Base-by-base conservation (phyloP, 2,797 vertebrate species). In the Girardinus metallicus region DNA sequence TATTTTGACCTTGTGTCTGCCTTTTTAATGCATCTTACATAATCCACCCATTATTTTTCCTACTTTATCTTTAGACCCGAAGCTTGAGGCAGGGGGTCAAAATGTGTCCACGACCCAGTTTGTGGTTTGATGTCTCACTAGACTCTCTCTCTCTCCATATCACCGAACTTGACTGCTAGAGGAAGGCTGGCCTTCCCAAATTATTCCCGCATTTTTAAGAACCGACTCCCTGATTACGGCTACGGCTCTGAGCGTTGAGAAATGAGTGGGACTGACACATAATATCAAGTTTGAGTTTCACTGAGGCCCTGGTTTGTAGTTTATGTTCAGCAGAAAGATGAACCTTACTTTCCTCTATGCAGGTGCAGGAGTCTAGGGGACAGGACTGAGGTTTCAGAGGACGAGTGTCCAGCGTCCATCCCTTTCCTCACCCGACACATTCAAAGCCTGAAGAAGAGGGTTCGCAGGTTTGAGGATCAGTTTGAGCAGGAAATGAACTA, bases 401-500 rank as follows among this genome's bases (percentile, higher is more conserved):
- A 95, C 0, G 88, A 96, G 87, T 95, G 96, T 8, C 93, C 94
- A 0, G 90, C 96, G 18, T 95, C 96, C 71, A 94, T 98, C 81
- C 49, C 83, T 0, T 86, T 91, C 80, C 96, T 98, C 72, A 97
- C 95, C 43, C 96, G 96, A 87, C 97, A 97, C 55, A 96, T 98
- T 84, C 97, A 98, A 90, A 96, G 92, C 74, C 96, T 98, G 88
- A 98, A 98, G 94, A 95, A 94, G 89, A 98, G 95, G 89, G 97
- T 98, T 18, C 95, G 97, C 75, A 96, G 96, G 85, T 98, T 96
- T 71, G 97, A 98, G 91, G 97, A 98, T 71, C 97, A 95, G 83
- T 98, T 98, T 91, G 97, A 98, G 86, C 96, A 96, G 87, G 97
- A 98, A 80, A 97, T 96, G 93, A 97, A 97, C 81, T 98, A 97